Percentiles rank a stretch among this genome's conserved stretches.
Evolutionary conservation across 2,113 vertebrate species (phyloP).

Genomic region (Condylura cristata): DNA sequence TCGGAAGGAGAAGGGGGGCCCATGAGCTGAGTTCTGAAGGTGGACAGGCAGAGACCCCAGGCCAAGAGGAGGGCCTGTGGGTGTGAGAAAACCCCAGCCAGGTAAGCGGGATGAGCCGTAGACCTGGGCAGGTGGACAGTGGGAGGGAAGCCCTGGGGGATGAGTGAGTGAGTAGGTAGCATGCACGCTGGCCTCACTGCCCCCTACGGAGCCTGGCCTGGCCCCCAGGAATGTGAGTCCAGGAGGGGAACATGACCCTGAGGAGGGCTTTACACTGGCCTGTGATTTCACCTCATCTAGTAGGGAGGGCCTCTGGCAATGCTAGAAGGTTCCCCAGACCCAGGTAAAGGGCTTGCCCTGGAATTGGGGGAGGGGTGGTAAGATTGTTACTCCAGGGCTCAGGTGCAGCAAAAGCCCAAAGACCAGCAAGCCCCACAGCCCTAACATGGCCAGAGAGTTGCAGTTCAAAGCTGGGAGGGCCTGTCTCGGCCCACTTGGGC

Average conservation of each 20-base stretch:
- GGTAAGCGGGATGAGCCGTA: neutral
- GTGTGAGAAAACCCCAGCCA: neutral
- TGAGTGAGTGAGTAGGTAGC: neutral
- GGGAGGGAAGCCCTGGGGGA: no score
- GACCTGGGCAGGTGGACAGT: neutral
- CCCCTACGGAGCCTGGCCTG: neutral
- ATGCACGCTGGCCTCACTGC: neutral
- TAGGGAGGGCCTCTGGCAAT: neutral
- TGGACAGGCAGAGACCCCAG: neutral
- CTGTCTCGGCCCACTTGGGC: neutral
- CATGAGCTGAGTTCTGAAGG: neutral
- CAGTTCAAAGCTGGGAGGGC: neutral
- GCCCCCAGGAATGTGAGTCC: neutral
- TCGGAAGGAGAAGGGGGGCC: neutral
- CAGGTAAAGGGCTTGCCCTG: neutral
- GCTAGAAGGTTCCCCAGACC: neutral
- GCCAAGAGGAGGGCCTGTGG: neutral
- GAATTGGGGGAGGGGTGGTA: fast-evolving
- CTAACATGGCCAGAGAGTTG: neutral
- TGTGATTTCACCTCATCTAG: no score
- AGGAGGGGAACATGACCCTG: neutral
- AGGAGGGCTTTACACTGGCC: neutral
- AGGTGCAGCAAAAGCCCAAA: neutral
- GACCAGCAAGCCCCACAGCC: neutral
- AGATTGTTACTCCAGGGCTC: neutral